Conservation (phyloP, 2,888 invertebrate species). For the Slavum lentiscoides region DNA sequence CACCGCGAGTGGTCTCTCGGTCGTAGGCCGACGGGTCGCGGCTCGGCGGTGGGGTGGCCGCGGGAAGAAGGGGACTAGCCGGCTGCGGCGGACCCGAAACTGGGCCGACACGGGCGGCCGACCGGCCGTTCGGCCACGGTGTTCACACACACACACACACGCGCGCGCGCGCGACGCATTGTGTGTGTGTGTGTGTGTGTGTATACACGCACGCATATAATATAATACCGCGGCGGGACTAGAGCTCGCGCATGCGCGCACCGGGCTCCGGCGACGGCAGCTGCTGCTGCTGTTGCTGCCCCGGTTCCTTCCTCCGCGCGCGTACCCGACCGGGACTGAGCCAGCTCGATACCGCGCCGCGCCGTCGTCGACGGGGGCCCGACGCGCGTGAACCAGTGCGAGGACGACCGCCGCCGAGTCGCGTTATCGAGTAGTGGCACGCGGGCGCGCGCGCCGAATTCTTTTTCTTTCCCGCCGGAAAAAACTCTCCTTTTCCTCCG, state of each 20-base stretch:
- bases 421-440: neutral
- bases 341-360: conserved; percentile 51
- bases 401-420: conserved; percentile 42
- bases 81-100: conserved; percentile 42
- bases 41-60: neutral
- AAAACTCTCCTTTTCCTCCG: neutral
- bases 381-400: conserved; percentile 50
- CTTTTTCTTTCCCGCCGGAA: too few relatives aligned
- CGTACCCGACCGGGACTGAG: conserved; percentile 50
- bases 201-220: too few relatives aligned
- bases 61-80: too few relatives aligned
- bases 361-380: conserved; percentile 35
- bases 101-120: conserved; percentile 52
- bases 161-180: neutral
- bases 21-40: neutral
- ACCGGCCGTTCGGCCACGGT: conserved; percentile 1
- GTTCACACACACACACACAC: conserved; percentile 1
- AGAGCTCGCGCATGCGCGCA: conserved; percentile 48
- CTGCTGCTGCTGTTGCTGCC: conserved; percentile 1
- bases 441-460: neutral
- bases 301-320: conserved; percentile 20
- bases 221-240: conserved; percentile 28
- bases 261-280: conserved; percentile 8
- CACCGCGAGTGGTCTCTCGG: neutral
- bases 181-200: neutral